These are phyloP conservation scores for Atrina japonica DNA, from an alignment of 2,888 invertebrate species.

Conservation along the genomic window DNA sequence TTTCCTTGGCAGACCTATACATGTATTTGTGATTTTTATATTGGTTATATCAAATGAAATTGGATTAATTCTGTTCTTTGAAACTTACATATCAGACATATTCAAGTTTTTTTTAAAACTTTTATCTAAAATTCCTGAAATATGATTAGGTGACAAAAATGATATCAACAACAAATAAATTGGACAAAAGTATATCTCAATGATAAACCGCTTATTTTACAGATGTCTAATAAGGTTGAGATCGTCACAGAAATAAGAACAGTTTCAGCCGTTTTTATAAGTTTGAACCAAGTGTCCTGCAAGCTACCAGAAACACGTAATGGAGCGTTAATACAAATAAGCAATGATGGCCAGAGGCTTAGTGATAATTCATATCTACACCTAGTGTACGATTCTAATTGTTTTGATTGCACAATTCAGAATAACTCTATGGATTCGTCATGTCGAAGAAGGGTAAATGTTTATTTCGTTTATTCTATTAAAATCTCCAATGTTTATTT, in stretches of 20 bases:
- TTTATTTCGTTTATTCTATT: background rate
- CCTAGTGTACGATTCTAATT: constrained; percentile 59
- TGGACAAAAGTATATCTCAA: background rate
- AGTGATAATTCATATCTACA: constrained; percentile 53
- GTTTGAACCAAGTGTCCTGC: constrained; percentile 62
- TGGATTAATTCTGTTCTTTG: too few species aligned
- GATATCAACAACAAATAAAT: too few species aligned
- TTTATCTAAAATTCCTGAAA: too few species aligned
- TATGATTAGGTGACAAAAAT: too few species aligned
- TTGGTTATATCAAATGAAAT: too few species aligned
- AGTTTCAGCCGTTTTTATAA: constrained; percentile 51
- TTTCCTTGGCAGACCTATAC: too few species aligned
- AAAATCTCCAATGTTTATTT: background rate
- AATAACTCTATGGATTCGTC: constrained; percentile 41
- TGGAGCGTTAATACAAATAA: constrained; percentile 59
- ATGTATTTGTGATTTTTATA: too few species aligned
- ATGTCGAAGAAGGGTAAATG: constrained; percentile 48
- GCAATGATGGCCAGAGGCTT: constrained; percentile 56
- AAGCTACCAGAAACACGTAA: constrained; percentile 46
- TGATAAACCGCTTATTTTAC: constrained; percentile 7
- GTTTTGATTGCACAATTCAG: constrained; percentile 53
- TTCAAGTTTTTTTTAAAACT: too few species aligned
- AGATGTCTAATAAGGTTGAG: constrained; percentile 44
- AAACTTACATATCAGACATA: too few species aligned
- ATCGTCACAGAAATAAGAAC: constrained; percentile 39